Percentiles rank a stretch among this genome's conserved stretches.
phyloP scores from a whole-genome alignment of 2,797 vertebrate genomes.

The Prunella strophiata region DNA sequence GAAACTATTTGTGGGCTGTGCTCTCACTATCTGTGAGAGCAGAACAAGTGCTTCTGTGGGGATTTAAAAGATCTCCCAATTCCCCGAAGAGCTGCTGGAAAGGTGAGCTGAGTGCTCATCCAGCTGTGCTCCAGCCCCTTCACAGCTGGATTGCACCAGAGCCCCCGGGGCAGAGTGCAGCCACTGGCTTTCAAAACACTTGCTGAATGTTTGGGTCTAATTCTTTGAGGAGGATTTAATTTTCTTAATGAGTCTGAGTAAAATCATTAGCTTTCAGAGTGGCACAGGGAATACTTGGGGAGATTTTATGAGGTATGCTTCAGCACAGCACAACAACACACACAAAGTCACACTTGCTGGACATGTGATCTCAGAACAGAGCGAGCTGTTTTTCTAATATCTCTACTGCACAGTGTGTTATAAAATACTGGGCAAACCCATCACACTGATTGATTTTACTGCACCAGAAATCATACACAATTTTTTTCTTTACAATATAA shows the following conservation, averaged over 20 bases:
- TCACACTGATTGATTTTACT: neutral
- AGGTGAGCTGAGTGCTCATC: neutral
- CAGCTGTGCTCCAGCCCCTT: neutral
- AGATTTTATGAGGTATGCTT: neutral
- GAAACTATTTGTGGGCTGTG: neutral
- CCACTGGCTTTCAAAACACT: neutral
- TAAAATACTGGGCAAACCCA: neutral
- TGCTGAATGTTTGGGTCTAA: neutral
- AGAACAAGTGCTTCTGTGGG: neutral
- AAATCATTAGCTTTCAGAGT: neutral
- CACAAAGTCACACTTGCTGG: neutral
- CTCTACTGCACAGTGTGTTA: neutral
- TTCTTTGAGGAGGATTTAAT: conserved; percentile 20
- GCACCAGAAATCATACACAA: neutral
- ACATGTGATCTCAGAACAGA: neutral
- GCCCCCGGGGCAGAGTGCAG: neutral
- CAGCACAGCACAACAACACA: neutral
- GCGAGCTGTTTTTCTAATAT: neutral
- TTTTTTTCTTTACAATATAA: neutral
- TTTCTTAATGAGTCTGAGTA: conserved; percentile 17
- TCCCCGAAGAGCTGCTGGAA: neutral
- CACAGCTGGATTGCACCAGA: neutral
- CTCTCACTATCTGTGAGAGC: neutral
- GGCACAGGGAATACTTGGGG: neutral
- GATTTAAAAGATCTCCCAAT: accelerated